Evolutionary conservation across 2,797 vertebrate species (phyloP).

Genomic region (Eremophila alpestris): DNA sequence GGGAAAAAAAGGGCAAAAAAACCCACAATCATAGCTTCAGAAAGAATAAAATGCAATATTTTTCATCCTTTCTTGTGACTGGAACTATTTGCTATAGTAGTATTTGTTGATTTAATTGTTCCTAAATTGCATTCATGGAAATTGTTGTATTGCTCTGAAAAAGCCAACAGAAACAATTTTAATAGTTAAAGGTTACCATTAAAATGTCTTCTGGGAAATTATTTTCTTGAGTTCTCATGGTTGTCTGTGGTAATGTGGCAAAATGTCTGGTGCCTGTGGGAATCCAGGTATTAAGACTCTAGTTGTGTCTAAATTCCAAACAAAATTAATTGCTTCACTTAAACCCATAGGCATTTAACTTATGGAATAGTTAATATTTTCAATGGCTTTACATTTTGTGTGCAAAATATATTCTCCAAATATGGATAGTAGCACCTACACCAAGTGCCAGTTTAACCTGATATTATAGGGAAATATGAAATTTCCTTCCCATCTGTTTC

Average conservation of each 20-base stretch:
- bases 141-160: not conserved
- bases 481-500: not conserved
- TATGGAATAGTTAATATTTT: not conserved
- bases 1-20: rapidly evolving
- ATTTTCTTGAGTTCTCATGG: not conserved
- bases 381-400: not conserved
- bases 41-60: not conserved
- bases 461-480: slow-evolving; percentile 16
- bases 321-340: not conserved
- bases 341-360: not conserved
- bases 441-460: not conserved
- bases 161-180: not conserved
- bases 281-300: not conserved
- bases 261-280: not conserved
- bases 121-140: not conserved
- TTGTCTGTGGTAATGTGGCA: not conserved
- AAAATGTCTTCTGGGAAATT: not conserved
- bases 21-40: not conserved
- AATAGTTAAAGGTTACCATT: not conserved
- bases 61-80: not conserved
- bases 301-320: not conserved
- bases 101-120: slow-evolving; percentile 13
- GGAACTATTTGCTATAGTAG: not conserved
- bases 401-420: not conserved
- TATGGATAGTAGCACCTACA: not conserved